Base-by-base conservation (phyloP, 1,140 invertebrate species). In the Spodoptera frugiperda region DNA sequence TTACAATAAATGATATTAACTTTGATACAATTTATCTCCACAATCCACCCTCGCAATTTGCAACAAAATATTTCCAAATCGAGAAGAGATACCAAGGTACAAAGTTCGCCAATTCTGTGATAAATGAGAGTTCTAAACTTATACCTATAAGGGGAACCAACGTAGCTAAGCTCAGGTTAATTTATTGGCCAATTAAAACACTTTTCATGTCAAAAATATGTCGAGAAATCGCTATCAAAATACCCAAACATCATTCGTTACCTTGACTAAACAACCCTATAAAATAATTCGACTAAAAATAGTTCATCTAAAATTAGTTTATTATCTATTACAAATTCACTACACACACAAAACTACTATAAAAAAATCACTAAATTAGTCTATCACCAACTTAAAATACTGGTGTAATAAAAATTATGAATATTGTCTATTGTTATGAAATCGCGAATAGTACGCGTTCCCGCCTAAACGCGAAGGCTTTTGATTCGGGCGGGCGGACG, bases 391-490 rank as follows among this genome's bases (percentile, higher is more conserved):
- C 19, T 25, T 54, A 54, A 54, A 54, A 44, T 54, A 17, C 51
- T 17, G 30, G 14, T 17, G 15, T 67, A 71, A 39, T 17, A 33
- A 53, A n/a, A 49, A 53, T 15, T 33, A 2, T 17, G 39, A 54
- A 39, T 53, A 51, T 6, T 46, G 48, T 70, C 44, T 39, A 48
- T 55, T 73, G 17, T 59, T 21, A 11, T 51, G 14, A 54, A 21
- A 48, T 65, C 30, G 55, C 63, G 48, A 55, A 39, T 70, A 68
- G 72, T 77, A 74, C 82, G 82, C 63, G 61, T 93, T 93, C 91
- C 91, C 92, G 92, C 92, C 89, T 90, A 92, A 90, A 91, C 82
- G 80, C 79, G 87, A 79, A 89, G 90, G 88, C 87, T 91, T 87
- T 76, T 78, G 79, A 61, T 46, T 49, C 78, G 79, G 87, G 87